These are phyloP conservation scores for Oryzias javanicus DNA, from an alignment of 2,113 vertebrate species.

Conservation along the genomic window DNA sequence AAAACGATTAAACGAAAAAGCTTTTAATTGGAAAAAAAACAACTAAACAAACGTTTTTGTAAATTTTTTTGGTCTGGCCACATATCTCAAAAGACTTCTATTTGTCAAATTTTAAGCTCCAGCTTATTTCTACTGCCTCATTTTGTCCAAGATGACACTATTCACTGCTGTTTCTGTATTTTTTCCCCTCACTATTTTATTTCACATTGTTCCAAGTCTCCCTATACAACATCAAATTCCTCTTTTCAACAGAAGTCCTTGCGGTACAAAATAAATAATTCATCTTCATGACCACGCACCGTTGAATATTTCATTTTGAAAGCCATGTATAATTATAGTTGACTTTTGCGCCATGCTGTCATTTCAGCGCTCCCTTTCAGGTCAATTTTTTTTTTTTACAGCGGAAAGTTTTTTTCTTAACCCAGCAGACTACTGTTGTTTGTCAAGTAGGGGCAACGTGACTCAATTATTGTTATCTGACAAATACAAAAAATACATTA, in stretches of 20 bases:
- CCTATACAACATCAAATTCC: constrained; percentile 46
- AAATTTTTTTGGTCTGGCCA: constrained; percentile 13
- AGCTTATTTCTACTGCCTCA: constrained; percentile 24
- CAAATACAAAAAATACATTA: constrained; percentile 14
- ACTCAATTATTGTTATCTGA: constrained; percentile 59
- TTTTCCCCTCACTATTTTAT: constrained; percentile 15
- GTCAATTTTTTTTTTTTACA: constrained; percentile 28
- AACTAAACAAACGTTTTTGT: background rate
- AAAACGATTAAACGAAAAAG: background rate
- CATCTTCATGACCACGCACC: constrained; percentile 56
- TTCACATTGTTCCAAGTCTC: constrained; percentile 5
- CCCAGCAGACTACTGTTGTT: constrained; percentile 24
- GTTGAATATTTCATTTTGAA: constrained; percentile 59
- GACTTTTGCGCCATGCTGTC: constrained; percentile 59
- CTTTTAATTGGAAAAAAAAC: background rate
- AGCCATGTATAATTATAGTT: constrained; percentile 65
- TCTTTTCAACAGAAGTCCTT: constrained; percentile 45
- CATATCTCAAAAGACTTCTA: constrained; percentile 23
- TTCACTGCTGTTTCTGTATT: constrained; percentile 27
- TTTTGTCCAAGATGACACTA: constrained; percentile 27
- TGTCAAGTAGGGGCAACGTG: constrained; percentile 22
- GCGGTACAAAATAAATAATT: constrained; percentile 59
- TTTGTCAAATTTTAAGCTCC: constrained; percentile 15
- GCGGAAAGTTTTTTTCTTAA: constrained; percentile 8
- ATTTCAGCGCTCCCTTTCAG: constrained; percentile 33